Base-by-base conservation (phyloP, 2,113 vertebrate species). In the Atherinomorus stipes region DNA sequence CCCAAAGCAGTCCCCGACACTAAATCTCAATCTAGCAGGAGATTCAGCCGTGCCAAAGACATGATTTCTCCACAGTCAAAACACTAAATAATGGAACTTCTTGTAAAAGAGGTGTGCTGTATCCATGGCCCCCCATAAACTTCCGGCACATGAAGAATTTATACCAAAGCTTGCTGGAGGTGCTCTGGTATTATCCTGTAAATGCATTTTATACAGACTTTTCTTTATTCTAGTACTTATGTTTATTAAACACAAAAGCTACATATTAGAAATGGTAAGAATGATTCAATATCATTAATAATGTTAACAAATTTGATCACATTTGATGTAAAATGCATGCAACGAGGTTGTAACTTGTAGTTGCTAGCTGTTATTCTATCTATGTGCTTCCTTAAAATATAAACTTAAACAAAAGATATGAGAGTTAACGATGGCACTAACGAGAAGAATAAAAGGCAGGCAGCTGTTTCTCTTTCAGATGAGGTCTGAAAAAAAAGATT, bases 401-500 rank as follows among this genome's bases (percentile, higher is more conserved):
- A 63, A 56, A 58, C 49, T 34, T 34, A 60, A 74, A 58, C 25
- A 71, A 70, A 26, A 62, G 18, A 57, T 74, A 49, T 18, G 57
- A 22, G 40, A 47, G 21, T 54, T 63, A 73, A 71, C 63, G 74
- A 53, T 50, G 58, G 34, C 61, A 57, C 70, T 73, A 85, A 81
- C 74, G 71, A 78, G 80, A 61, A 56, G 38, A 56, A 64, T 18
- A 50, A 50, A 22, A 47, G 52, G 31, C 42, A 19, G 38, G 31
- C 73, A 71, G 74, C 19, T 64, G 64, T 78, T 81, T 60, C 45
- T 65, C 61, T 28, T 66, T 74, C 28, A 69, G 69, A 71, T 78
- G 75, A 60, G 26, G 37, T 47, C 62, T 74, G 49, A 84, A 80
- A 85, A 80, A 85, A 79, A 52, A 71, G 76, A 85, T 38, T 56